Base-by-base conservation (phyloP, 2,888 invertebrate species). In the Leptopilina drosophilae region DNA sequence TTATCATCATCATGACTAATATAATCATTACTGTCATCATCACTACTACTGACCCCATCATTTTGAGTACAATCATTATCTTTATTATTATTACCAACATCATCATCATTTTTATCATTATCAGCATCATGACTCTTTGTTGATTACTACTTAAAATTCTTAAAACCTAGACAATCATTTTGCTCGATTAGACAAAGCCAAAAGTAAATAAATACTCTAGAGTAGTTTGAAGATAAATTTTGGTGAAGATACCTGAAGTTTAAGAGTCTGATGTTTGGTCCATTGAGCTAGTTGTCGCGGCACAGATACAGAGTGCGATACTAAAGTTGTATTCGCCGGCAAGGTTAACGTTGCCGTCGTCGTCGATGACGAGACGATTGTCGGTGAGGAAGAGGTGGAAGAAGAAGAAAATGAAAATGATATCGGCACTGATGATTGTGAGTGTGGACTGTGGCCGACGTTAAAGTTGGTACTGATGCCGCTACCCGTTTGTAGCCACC, bases 261-360 rank as follows among this genome's bases (percentile, higher is more conserved):
- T 89, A 81, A 89, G 89, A 83, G 90, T 90, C 81, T 90, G 90
- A 83, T 91, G 90, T 85, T 90, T 90, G 78, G 90, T 90, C 90
- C 90, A 90, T 88, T 90, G 91, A 77, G 90, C 89, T 85, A 85
- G 86, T 82, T 88, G 88, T 75, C 87, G 88, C 82, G 89, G 89
- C 81, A 88, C 90, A 82, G 87, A 88, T 83, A 89, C 88, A 80
- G 85, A 83, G 78, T 84, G 82, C 82, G 78, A 82, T 78, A 82
- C 82, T 78, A 81, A 82, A 65, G 80, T 77, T 77, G 80, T 73
- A 53, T 76, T 76, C 69, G 76, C 49, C 62, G 77, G 53, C 67
- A 73, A 33, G 14, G 77, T 40, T 49, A 80, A n/a, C 77, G 81
- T 42, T 64, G 66, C 15, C 49, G 87, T 81, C 80, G 86, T 80